A percentile compares a stretch with the other conserved stretches of the same genome.
These are phyloP conservation scores for Crotalus tigris DNA, from an alignment of 2,113 vertebrate genomes.

Conservation along the genomic window DNA sequence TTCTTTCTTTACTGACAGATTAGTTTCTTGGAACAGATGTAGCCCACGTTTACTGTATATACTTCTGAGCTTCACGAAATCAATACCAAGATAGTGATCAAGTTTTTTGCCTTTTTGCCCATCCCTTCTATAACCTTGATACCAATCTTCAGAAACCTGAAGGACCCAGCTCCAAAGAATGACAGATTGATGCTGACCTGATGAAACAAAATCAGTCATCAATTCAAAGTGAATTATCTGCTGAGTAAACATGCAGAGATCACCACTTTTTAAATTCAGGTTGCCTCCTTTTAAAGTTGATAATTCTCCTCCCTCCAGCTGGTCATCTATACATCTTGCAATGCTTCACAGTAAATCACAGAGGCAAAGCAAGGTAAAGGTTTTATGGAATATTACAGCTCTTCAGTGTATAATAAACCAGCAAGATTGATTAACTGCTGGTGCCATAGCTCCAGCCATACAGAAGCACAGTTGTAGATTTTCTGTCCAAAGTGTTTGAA, in stretches of 20 bases:
- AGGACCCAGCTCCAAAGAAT: background rate
- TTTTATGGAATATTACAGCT: background rate
- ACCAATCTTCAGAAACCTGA: background rate
- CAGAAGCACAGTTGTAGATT: background rate
- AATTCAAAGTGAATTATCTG: background rate
- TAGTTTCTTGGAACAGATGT: background rate
- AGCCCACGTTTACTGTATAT: background rate
- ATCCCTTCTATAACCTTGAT: background rate
- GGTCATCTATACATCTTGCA: background rate
- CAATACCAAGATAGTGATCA: background rate
- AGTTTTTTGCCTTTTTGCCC: background rate
- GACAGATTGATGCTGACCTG: background rate
- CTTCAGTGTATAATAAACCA: background rate
- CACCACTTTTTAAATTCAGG: background rate
- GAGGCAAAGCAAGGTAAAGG: slow-evolving; percentile 16
- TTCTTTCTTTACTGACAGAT: background rate
- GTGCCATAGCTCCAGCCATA: background rate
- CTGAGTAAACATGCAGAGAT: background rate
- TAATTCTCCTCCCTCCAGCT: background rate
- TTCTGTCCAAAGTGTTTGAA: background rate
- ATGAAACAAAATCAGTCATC: background rate
- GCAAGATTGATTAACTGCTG: slow-evolving; percentile 4
- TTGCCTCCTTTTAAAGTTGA: background rate
- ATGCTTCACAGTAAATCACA: background rate
- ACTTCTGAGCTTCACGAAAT: background rate